Conservation (phyloP, 2,797 vertebrate genomes). For the Lagorchestes hirsutus region DNA sequence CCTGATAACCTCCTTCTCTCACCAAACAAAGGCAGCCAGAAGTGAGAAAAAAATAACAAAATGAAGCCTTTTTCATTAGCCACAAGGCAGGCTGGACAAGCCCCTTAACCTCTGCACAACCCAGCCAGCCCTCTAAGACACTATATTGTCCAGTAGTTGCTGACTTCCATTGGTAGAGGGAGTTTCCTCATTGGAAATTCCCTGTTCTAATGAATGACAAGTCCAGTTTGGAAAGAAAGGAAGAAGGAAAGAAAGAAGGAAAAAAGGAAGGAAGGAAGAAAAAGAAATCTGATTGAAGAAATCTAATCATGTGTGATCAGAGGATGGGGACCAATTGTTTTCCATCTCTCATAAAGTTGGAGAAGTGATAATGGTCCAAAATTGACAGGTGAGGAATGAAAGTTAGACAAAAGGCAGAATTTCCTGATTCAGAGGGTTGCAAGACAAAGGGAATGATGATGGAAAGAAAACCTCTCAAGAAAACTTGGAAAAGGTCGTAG, state of each 20-base stretch:
- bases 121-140: background rate
- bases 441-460: background rate
- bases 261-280: background rate
- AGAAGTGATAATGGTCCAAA: background rate
- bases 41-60: background rate
- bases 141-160: background rate
- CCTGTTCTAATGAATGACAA: background rate
- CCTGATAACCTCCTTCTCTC: conserved; percentile 31
- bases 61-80: background rate
- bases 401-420: background rate
- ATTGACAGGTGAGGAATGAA: background rate
- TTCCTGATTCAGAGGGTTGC: conserved; percentile 41
- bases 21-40: conserved; percentile 26
- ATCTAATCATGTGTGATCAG: background rate
- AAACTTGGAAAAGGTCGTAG: conserved; percentile 52
- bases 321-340: background rate
- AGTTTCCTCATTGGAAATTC: background rate
- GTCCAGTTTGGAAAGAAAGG: background rate
- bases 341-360: background rate
- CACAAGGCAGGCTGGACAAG: background rate
- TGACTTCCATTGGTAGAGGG: background rate
- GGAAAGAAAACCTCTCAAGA: conserved; percentile 52
- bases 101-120: background rate
- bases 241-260: too few species aligned
- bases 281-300: background rate